These are phyloP conservation scores for Drosophila formosana DNA, from an alignment of 2,888 invertebrate species.

Conservation along the genomic window DNA sequence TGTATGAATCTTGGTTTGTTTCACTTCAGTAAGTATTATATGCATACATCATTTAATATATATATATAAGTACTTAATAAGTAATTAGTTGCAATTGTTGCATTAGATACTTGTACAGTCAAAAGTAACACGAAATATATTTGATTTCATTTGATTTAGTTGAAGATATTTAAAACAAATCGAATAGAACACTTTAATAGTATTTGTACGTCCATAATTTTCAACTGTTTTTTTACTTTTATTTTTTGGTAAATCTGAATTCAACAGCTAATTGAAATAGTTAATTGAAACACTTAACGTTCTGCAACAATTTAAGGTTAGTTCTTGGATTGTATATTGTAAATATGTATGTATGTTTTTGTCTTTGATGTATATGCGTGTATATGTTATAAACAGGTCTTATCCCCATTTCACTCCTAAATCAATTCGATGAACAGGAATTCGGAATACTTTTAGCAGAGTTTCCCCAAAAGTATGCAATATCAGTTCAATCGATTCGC, in stretches of 20 bases:
- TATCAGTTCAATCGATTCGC: background rate
- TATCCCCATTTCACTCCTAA: background rate
- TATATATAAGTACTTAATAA: slow-evolving; percentile 41
- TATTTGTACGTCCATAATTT: slow-evolving; percentile 43
- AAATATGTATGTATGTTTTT: slow-evolving; percentile 24
- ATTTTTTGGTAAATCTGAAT: slow-evolving; percentile 45
- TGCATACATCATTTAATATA: slow-evolving; percentile 50
- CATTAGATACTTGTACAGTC: slow-evolving; percentile 46
- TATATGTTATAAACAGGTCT: slow-evolving; percentile 22
- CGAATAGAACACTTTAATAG: slow-evolving; percentile 52
- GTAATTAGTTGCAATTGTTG: slow-evolving; percentile 37
- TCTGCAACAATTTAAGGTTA: slow-evolving; percentile 54
- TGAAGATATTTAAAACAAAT: slow-evolving; percentile 59
- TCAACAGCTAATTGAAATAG: slow-evolving; percentile 57
- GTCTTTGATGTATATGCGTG: slow-evolving; percentile 19
- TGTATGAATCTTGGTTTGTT: slow-evolving; percentile 13
- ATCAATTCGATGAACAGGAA: background rate
- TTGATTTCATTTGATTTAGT: slow-evolving; percentile 44
- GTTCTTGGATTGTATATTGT: slow-evolving; percentile 36
- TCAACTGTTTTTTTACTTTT: slow-evolving; percentile 27
- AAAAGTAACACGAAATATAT: slow-evolving; percentile 69
- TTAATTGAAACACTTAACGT: slow-evolving; percentile 60
- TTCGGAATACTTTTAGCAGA: background rate
- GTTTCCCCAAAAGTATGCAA: background rate
- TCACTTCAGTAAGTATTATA: slow-evolving; percentile 37